phyloP scores from a whole-genome alignment of 2,113 vertebrate species.

The Calypte anna region DNA sequence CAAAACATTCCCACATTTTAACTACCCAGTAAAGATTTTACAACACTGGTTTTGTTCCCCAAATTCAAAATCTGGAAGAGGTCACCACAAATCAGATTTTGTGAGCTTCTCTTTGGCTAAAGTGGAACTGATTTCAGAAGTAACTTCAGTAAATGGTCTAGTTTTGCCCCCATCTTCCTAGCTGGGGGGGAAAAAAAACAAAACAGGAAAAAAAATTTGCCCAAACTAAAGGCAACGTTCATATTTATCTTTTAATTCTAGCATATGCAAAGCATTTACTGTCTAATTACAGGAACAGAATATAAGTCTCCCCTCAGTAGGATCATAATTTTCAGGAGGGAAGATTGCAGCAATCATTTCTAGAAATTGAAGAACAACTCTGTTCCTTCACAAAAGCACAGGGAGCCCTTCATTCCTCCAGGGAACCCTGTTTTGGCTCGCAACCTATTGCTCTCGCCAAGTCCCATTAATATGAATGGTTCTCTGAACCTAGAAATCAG shows the following conservation, averaged over 20 bases:
- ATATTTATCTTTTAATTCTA: too few relatives aligned
- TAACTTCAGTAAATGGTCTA: neutral
- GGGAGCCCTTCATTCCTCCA: neutral
- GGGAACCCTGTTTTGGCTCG: neutral
- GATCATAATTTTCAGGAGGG: neutral
- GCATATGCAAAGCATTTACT: neutral
- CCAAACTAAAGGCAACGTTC: neutral
- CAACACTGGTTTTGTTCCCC: neutral
- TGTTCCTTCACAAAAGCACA: neutral
- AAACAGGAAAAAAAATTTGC: neutral
- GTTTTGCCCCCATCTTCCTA: neutral
- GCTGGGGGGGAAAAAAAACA: neutral
- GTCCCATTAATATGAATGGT: conserved; percentile 22
- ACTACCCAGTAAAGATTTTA: neutral
- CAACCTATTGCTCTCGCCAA: conserved; percentile 2
- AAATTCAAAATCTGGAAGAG: neutral
- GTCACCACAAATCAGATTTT: neutral
- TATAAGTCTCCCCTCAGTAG: neutral
- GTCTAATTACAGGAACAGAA: neutral
- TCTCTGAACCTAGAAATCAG: conserved; percentile 44
- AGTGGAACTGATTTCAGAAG: neutral
- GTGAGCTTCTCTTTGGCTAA: neutral
- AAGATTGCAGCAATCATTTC: neutral
- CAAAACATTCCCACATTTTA: neutral
- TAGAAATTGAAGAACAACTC: neutral